A percentile compares a stretch with the other conserved stretches of the same genome.
These are phyloP conservation scores for Simalia tracyae DNA, from an alignment of 2,797 vertebrate genomes.

Conservation along the genomic window DNA sequence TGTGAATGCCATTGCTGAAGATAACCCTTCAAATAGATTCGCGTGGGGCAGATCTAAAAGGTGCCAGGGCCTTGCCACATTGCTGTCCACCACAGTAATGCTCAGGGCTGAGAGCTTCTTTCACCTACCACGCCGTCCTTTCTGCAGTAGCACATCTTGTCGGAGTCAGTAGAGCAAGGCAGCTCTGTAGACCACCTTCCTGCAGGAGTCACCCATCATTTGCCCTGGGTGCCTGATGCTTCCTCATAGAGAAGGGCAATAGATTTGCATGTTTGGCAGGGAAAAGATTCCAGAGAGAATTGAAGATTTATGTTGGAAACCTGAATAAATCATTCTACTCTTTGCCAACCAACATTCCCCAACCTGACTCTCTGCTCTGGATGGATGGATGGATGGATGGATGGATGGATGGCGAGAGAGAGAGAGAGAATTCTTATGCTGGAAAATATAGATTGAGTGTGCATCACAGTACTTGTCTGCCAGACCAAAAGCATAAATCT, in stretches of 20 bases:
- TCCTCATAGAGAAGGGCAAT: no score
- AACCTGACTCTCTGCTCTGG: neutral
- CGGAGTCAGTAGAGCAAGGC: neutral
- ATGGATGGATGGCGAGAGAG: no score
- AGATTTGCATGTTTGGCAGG: neutral
- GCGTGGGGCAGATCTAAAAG: no score
- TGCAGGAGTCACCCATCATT: neutral
- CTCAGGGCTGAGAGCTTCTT: neutral
- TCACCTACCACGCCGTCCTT: neutral
- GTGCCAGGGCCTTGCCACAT: neutral
- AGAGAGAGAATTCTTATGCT: neutral
- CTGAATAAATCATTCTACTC: neutral
- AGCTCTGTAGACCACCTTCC: neutral
- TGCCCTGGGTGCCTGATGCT: neutral
- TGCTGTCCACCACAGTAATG: neutral
- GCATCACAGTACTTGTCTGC: neutral
- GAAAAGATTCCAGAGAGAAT: neutral
- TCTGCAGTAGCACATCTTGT: neutral
- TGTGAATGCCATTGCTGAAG: neutral
- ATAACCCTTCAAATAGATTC: neutral
- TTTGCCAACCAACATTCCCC: neutral
- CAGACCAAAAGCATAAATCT: neutral
- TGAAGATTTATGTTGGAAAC: neutral
- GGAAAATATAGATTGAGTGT: neutral
- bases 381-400: neutral